A percentile compares a stretch with the other conserved stretches of the same genome.
Conservation (phyloP, 2,888 invertebrate species). For the Tillus elongatus region DNA sequence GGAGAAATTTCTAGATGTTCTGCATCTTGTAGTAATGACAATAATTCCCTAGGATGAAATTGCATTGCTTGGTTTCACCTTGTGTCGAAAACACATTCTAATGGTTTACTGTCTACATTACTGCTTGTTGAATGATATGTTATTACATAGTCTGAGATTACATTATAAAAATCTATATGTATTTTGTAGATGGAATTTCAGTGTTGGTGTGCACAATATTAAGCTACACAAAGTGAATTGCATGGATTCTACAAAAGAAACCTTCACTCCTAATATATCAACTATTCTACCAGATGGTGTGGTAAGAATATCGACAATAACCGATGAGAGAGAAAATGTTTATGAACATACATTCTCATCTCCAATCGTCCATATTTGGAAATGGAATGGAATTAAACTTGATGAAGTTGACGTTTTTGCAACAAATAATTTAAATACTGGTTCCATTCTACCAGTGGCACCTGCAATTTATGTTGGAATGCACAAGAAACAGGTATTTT, state of each 20-base stretch:
- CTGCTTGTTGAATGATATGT: too few relatives aligned
- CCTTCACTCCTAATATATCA: conserved; percentile 48
- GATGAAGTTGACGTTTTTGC: conserved; percentile 66
- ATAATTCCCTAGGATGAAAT: too few relatives aligned
- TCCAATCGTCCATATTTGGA: conserved; percentile 84
- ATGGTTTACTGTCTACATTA: too few relatives aligned
- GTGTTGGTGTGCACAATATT: conserved; percentile 82
- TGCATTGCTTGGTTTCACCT: too few relatives aligned
- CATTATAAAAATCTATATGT: too few relatives aligned
- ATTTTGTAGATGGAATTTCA: conserved; percentile 90
- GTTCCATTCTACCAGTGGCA: conserved; percentile 38
- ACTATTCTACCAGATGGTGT: conserved; percentile 66
- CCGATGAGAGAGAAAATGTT: conserved; percentile 25
- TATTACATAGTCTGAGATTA: too few relatives aligned
- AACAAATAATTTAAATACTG: conserved; percentile 43
- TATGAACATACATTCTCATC: conserved; percentile 57
- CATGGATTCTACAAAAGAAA: conserved; percentile 27
- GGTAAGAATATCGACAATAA: conserved; percentile 55
- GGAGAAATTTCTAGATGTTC: too few relatives aligned
- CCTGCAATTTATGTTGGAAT: conserved; percentile 79
- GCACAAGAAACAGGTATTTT: conserved; percentile 65
- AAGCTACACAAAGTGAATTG: conserved; percentile 46
- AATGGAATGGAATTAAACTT: conserved; percentile 58
- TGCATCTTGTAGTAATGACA: too few relatives aligned
- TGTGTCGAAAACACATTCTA: too few relatives aligned